phyloP scores from a whole-genome alignment of 2,113 vertebrate species.

The Anser brachyrhynchus region DNA sequence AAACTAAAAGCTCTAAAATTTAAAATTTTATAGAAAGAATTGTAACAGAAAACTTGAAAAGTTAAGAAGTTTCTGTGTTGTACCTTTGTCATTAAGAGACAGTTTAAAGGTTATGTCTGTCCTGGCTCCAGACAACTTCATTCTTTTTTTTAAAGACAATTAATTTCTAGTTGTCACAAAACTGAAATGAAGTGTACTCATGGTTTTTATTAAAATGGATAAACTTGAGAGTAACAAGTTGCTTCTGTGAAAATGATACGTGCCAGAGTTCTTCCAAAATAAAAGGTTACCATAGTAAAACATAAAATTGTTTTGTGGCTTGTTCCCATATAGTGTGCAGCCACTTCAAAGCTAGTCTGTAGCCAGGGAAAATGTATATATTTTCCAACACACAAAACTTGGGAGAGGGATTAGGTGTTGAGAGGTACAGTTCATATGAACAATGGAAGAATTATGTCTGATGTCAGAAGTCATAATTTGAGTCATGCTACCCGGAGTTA shows the following conservation, averaged over 20 bases:
- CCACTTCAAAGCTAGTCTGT: constrained; percentile 14
- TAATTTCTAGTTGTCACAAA: constrained; percentile 22
- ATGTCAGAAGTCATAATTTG: constrained; percentile 11
- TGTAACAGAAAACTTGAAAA: neutral
- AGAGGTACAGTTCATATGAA: constrained; percentile 6
- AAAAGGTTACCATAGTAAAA: constrained; percentile 47
- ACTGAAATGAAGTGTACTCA: neutral
- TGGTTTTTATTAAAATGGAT: neutral
- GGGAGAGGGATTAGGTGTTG: constrained; percentile 10
- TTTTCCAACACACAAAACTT: constrained; percentile 7
- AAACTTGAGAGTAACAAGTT: constrained; percentile 8
- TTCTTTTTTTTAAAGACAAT: neutral
- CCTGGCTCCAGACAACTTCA: neutral
- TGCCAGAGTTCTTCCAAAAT: constrained; percentile 34
- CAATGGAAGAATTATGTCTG: constrained; percentile 32
- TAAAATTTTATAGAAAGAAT: neutral
- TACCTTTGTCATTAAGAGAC: neutral
- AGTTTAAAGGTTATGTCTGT: neutral
- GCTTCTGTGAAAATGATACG: neutral
- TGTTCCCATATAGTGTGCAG: neutral
- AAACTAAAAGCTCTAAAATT: neutral
- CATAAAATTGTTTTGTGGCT: neutral
- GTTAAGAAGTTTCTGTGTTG: neutral
- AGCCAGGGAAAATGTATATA: constrained; percentile 9
- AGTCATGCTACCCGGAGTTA: constrained; percentile 25